phyloP scores from a whole-genome alignment of 2,797 vertebrate genomes.

The Phataginus tricuspis region DNA sequence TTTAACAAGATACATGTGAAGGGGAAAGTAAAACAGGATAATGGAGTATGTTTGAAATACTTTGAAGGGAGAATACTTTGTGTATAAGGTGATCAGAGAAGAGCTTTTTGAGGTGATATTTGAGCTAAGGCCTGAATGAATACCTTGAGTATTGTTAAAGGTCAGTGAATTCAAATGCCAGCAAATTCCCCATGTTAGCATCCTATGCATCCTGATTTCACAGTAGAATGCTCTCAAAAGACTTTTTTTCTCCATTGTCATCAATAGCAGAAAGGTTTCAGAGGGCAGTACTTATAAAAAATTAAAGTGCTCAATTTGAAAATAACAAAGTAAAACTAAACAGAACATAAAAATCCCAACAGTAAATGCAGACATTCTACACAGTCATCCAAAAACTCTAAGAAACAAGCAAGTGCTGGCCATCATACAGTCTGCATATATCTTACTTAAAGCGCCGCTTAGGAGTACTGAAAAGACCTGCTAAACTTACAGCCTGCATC shows the following conservation, averaged over 20 bases:
- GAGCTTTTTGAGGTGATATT: neutral
- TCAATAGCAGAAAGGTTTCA: neutral
- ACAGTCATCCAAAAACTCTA: neutral
- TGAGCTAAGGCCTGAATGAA: neutral
- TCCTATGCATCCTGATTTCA: neutral
- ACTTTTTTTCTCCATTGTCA: neutral
- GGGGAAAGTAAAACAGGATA: neutral
- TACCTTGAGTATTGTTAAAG: neutral
- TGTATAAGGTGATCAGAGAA: neutral
- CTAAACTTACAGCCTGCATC: neutral
- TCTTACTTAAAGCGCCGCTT: neutral
- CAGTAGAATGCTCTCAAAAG: neutral
- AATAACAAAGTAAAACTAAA: neutral
- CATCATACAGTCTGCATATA: rapidly evolving
- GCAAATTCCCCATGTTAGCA: neutral
- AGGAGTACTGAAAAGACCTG: neutral
- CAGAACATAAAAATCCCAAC: neutral
- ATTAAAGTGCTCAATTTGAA: neutral
- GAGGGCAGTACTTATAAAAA: neutral
- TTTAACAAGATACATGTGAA: neutral
- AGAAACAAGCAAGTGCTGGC: neutral
- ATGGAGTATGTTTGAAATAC: neutral
- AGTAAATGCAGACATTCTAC: neutral
- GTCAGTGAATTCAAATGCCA: neutral
- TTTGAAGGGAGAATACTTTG: neutral